Conservation (phyloP, 2,888 invertebrate species). For the Eurytoma californica region DNA sequence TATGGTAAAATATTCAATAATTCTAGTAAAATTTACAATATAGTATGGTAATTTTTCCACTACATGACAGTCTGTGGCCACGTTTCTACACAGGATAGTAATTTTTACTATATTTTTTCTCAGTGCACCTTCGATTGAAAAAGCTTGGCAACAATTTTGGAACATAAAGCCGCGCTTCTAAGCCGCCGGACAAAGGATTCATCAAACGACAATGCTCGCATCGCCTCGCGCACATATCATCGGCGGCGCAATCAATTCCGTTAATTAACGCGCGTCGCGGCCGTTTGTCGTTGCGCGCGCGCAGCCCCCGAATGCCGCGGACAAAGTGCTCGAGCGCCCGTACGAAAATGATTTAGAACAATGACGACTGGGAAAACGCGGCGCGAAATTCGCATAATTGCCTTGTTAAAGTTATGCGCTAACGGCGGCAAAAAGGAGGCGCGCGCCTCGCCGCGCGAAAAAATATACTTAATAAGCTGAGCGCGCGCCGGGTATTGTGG, state of each 20-base stretch:
- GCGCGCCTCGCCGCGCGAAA: background rate
- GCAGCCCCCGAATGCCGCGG: constrained; percentile 5
- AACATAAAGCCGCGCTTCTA: too few species aligned
- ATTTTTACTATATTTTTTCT: too few species aligned
- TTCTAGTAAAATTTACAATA: too few species aligned
- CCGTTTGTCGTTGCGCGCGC: background rate
- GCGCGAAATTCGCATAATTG: constrained; percentile 38
- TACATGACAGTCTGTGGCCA: too few species aligned
- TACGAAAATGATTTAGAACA: constrained; percentile 51
- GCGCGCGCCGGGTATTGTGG: background rate
- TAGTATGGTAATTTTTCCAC: too few species aligned
- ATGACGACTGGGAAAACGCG: constrained; percentile 1
- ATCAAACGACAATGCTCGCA: background rate
- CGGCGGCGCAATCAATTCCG: constrained; percentile 51
- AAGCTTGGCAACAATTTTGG: too few species aligned
- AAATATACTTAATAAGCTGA: constrained; percentile 48
- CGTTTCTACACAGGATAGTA: too few species aligned
- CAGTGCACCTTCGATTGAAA: too few species aligned
- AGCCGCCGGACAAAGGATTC: background rate
- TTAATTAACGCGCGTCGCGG: constrained; percentile 47
- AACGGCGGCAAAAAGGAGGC: too few species aligned
- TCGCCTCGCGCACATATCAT: background rate
- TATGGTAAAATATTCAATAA: too few species aligned
- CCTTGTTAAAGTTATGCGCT: constrained; percentile 40
- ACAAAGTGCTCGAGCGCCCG: too few species aligned